Percentiles rank a stretch among this genome's conserved stretches.
phyloP scores from a whole-genome alignment of 1,140 invertebrate genomes.

The Camponotus vicinus region DNA sequence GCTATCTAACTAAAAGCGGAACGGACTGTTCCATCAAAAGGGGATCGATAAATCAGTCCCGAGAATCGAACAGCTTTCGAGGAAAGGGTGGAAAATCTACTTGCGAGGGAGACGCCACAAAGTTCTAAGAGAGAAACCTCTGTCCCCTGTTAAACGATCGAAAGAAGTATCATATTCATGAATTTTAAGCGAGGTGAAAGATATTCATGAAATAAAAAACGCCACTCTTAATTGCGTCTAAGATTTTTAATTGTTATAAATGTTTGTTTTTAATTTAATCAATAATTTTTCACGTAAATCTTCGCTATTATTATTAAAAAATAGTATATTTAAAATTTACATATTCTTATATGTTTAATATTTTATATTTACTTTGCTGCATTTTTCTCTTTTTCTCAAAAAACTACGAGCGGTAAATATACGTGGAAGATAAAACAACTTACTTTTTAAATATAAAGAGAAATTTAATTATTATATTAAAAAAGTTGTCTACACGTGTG shows the following conservation, averaged over 20 bases:
- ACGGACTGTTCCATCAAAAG: background rate
- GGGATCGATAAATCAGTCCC: conserved; percentile 51
- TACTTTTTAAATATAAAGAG: background rate
- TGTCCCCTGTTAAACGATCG: conserved; percentile 3
- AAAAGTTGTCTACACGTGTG: background rate
- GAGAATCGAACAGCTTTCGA: conserved; percentile 26
- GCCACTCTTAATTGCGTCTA: background rate
- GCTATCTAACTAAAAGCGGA: conserved; percentile 54
- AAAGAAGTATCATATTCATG: background rate
- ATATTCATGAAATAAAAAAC: background rate
- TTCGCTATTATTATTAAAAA: background rate
- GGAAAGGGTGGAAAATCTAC: background rate
- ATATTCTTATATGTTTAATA: background rate
- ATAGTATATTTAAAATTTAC: conserved; percentile 1
- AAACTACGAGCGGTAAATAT: background rate
- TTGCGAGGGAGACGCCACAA: background rate
- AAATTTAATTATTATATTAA: background rate
- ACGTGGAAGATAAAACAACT: background rate
- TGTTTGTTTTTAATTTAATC: background rate
- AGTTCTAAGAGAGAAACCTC: conserved; percentile 11
- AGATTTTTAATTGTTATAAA: background rate
- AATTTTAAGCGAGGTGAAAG: background rate
- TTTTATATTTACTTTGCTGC: background rate
- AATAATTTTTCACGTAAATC: background rate
- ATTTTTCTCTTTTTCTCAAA: background rate